Conservation (phyloP, 2,113 vertebrate species). For the Tachycineta bicolor region DNA sequence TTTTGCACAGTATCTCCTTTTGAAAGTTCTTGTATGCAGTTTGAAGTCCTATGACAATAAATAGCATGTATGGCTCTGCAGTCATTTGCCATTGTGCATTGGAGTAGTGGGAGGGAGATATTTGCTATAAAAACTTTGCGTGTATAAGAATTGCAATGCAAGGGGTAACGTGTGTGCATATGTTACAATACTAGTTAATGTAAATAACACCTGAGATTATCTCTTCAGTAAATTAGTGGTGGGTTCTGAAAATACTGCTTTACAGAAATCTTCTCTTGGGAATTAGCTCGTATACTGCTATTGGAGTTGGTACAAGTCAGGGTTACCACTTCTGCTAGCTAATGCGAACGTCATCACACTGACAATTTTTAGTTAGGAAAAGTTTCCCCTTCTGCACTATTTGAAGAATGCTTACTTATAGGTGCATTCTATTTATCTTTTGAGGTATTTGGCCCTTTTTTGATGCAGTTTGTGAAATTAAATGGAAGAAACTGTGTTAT, state of each 20-base stretch:
- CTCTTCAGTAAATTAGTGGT: not conserved
- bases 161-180: no score
- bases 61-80: not conserved
- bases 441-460: not conserved
- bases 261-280: not conserved
- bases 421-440: not conserved
- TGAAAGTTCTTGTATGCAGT: not conserved
- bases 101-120: not conserved
- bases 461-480: not conserved
- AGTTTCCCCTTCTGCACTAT: not conserved
- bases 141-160: not conserved
- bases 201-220: not conserved
- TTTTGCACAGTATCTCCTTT: not conserved
- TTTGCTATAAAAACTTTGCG: not conserved
- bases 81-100: not conserved
- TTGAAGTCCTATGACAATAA: not conserved
- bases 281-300: not conserved
- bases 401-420: not conserved
- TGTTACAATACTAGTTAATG: not conserved
- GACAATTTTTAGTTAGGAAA: not conserved
- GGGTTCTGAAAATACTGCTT: not conserved
- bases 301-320: not conserved
- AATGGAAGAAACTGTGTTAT: not conserved
- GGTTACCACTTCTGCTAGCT: not conserved
- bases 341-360: not conserved